These are phyloP conservation scores for Cephonodes hylas DNA, from an alignment of 2,888 invertebrate genomes.

Conservation along the genomic window DNA sequence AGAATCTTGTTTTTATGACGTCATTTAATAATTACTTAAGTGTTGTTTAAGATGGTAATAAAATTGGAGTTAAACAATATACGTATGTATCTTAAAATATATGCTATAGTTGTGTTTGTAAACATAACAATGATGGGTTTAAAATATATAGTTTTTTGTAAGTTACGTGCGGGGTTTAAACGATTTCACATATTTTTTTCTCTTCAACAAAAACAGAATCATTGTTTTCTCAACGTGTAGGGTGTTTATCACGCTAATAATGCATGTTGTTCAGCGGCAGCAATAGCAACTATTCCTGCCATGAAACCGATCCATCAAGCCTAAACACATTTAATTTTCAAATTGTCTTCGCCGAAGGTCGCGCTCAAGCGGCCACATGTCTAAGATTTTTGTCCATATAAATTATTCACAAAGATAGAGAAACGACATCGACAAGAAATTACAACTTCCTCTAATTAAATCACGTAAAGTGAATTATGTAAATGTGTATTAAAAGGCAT, in stretches of 20 bases:
- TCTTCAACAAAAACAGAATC: too few relatives aligned
- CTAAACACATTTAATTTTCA: background rate
- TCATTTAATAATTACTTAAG: background rate
- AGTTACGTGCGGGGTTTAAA: too few relatives aligned
- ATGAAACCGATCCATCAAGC: background rate
- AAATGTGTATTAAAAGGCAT: background rate
- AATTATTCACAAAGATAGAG: background rate
- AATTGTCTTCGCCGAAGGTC: background rate
- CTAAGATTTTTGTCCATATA: background rate
- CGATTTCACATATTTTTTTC: too few relatives aligned
- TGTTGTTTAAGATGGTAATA: background rate
- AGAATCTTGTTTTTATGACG: background rate
- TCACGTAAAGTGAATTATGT: background rate
- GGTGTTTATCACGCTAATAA: background rate
- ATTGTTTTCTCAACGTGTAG: too few relatives aligned
- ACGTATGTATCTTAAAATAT: background rate
- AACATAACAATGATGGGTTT: too few relatives aligned
- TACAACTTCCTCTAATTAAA: background rate
- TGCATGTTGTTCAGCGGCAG: conserved; percentile 17
- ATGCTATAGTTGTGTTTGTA: too few relatives aligned
- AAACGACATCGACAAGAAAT: background rate
- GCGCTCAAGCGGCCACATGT: background rate
- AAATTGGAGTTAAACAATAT: background rate
- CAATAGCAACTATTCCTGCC: background rate
- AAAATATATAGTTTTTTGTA: too few relatives aligned